A percentile compares a stretch with the other conserved stretches of the same genome.
Evolutionary conservation across 2,888 invertebrate genomes (phyloP).

Genomic region (Pteria penguin): DNA sequence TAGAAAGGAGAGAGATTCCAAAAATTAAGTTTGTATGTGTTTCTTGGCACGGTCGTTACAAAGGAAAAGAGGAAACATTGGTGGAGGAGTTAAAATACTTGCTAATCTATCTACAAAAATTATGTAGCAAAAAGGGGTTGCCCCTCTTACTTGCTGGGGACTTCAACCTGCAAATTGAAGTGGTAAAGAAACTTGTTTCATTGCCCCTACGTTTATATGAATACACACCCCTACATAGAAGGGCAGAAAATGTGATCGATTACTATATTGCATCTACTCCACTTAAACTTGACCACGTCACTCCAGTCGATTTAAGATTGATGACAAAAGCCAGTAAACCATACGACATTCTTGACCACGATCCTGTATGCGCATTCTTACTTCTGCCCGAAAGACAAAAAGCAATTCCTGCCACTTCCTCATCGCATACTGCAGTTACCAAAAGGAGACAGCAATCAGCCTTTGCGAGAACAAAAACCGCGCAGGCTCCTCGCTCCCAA

Average conservation of each 20-base stretch:
- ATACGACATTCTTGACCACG: conserved; percentile 22
- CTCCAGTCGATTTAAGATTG: background rate
- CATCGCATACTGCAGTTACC: no score
- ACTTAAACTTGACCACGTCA: background rate
- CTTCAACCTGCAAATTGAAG: conserved; percentile 13
- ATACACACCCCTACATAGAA: conserved; percentile 18
- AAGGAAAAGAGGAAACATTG: background rate
- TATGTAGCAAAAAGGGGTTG: background rate
- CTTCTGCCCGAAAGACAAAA: no score
- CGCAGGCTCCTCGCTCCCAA: no score
- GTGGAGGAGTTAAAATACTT: conserved; percentile 9
- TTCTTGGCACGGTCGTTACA: conserved; percentile 28
- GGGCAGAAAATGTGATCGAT: conserved; percentile 9
- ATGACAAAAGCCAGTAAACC: background rate
- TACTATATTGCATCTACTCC: conserved; percentile 13
- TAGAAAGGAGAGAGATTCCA: conserved; percentile 23
- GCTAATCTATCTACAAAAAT: background rate
- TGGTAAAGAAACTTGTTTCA: background rate
- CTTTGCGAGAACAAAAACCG: no score
- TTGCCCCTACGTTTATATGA: background rate
- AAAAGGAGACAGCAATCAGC: no score
- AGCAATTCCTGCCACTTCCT: no score
- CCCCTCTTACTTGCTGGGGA: conserved; percentile 12
- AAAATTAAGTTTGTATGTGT: conserved; percentile 2
- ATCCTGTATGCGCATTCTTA: conserved; percentile 14